Evolutionary conservation across 2,797 vertebrate genomes (phyloP).

Genomic region (Helicolenus hilgendorfi): DNA sequence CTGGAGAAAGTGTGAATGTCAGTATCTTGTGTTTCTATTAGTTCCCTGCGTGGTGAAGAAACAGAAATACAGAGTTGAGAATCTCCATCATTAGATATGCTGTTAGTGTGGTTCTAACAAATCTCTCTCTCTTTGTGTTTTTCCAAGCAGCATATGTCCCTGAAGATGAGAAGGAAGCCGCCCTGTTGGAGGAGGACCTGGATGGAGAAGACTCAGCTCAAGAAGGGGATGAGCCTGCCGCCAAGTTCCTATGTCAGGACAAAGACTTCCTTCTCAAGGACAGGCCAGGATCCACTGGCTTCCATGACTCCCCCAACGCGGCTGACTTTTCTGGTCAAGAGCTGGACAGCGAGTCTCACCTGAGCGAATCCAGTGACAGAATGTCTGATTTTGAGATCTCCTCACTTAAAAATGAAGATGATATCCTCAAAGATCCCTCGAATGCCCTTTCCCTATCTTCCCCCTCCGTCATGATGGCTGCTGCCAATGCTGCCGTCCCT

Average conservation of each 20-base stretch:
- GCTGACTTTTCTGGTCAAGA: conserved; percentile 98
- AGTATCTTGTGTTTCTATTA: conserved; percentile 65
- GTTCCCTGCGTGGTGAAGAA: conserved; percentile 49
- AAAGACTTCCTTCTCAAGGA: conserved; percentile 94
- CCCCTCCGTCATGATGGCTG: conserved; percentile 78
- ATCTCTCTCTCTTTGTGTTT: conserved; percentile 56
- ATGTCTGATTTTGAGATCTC: conserved; percentile 98
- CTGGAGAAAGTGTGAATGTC: conserved; percentile 51
- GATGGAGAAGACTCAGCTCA: conserved; percentile 93
- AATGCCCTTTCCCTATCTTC: conserved; percentile 81
- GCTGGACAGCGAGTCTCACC: conserved; percentile 98
- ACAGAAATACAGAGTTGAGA: conserved; percentile 56
- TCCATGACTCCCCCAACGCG: conserved; percentile 94
- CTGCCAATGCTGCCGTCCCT: conserved; percentile 55
- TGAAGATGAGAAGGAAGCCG: conserved; percentile 97
- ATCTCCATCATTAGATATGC: conserved; percentile 56
- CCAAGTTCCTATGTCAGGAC: conserved; percentile 95
- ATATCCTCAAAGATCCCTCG: conserved; percentile 93
- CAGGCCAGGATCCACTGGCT: conserved; percentile 93
- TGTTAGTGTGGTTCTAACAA: conserved; percentile 60
- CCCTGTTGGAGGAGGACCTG: conserved; percentile 94
- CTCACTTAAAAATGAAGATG: conserved; percentile 97
- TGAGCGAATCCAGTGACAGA: conserved; percentile 98
- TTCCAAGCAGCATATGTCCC: conserved; percentile 94
- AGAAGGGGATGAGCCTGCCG: conserved; percentile 94